phyloP scores from a whole-genome alignment of 2,797 vertebrate species.

The Parauchenoglanis ngamensis region DNA sequence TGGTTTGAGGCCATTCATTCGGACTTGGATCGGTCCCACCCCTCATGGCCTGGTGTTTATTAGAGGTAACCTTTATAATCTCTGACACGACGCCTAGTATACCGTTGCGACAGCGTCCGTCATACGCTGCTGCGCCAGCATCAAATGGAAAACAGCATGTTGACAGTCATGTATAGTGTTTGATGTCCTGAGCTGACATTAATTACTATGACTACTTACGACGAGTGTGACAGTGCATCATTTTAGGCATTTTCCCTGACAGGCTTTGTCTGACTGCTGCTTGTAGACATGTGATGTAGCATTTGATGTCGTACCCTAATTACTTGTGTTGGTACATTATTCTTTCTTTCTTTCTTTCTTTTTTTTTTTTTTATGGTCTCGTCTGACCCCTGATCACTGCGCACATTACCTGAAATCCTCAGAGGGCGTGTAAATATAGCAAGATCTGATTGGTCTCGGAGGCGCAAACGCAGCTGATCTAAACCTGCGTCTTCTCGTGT shows the following conservation, averaged over 20 bases:
- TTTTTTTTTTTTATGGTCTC: background rate
- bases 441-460: constrained; percentile 20
- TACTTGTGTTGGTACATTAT: background rate
- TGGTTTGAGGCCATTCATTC: background rate
- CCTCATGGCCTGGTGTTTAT: background rate
- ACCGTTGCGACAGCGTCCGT: background rate
- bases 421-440: constrained; percentile 32
- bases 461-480: constrained; percentile 23
- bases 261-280: background rate
- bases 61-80: background rate
- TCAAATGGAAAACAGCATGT: background rate
- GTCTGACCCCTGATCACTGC: background rate
- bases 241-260: background rate
- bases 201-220: background rate
- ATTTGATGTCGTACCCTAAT: background rate
- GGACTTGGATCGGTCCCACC: background rate
- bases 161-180: background rate
- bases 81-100: background rate
- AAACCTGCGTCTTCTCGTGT: constrained; percentile 30
- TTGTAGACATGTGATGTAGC: background rate
- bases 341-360: background rate
- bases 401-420: background rate
- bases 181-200: background rate
- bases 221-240: background rate
- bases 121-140: background rate